Percentiles rank a stretch among this genome's conserved stretches.
Evolutionary conservation across 2,888 invertebrate species (phyloP).

Genomic region (Pimpla rufipes): DNA sequence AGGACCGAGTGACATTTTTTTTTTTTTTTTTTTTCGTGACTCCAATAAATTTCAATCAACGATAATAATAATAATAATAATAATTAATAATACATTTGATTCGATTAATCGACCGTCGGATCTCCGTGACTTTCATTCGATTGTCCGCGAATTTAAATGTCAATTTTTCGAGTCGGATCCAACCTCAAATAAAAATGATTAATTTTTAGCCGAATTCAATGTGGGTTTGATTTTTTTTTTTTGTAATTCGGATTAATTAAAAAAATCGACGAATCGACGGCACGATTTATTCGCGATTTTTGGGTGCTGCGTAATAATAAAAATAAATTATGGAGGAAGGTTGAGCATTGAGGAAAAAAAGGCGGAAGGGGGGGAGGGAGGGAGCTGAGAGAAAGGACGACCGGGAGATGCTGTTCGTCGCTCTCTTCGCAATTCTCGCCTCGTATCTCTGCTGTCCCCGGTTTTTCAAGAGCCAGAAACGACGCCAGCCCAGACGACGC

Average conservation of each 20-base stretch:
- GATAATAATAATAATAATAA: not conserved
- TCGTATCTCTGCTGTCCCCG: slow-evolving; percentile 66
- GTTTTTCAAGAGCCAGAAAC: slow-evolving; percentile 61
- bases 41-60: not conserved
- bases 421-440: slow-evolving; percentile 63
- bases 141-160: slow-evolving; percentile 24
- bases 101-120: slow-evolving; percentile 37
- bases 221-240: too few species aligned
- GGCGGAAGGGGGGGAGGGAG: not conserved
- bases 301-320: slow-evolving; percentile 2
- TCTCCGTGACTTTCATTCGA: slow-evolving; percentile 5
- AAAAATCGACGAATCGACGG: slow-evolving; percentile 37
- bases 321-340: slow-evolving; percentile 23
- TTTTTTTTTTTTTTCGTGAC: too few species aligned
- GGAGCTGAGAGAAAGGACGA: not conserved
- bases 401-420: slow-evolving; percentile 63
- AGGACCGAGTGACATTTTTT: slow-evolving; percentile 5
- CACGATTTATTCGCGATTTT: not conserved
- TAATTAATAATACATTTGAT: slow-evolving; percentile 18
- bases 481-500: slow-evolving; percentile 52
- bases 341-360: slow-evolving; percentile 11
- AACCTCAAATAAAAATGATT: not conserved
- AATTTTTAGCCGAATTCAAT: not conserved
- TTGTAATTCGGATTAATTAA: not conserved
- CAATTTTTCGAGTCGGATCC: slow-evolving; percentile 14